phyloP scores from a whole-genome alignment of 2,888 invertebrate species.

The Trissolcus japonicus region DNA sequence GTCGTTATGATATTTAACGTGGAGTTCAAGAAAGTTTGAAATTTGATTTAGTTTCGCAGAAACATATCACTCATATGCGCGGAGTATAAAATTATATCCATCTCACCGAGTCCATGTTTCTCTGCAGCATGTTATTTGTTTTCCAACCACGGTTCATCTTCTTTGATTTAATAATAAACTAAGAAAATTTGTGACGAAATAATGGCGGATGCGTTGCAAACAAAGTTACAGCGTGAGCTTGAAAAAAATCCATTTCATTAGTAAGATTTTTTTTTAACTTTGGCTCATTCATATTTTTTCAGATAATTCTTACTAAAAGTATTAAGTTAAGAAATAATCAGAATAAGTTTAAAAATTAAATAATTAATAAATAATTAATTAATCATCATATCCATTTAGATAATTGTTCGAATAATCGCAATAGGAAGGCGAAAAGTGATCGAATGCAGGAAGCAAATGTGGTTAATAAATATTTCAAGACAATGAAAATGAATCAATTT shows the following conservation, averaged over 20 bases:
- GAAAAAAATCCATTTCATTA: conserved; percentile 4
- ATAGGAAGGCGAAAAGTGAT: conserved; percentile 6
- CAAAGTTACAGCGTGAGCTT: conserved; percentile 5
- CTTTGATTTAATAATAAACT: conserved; percentile 48
- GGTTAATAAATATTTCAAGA: conserved; percentile 25
- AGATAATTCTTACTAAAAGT: too few relatives aligned
- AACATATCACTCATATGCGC: conserved; percentile 50
- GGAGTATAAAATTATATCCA: conserved; percentile 49
- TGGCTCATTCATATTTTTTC: too few relatives aligned
- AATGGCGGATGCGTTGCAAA: conserved; percentile 7
- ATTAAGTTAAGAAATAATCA: too few relatives aligned
- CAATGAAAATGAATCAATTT: conserved; percentile 13
- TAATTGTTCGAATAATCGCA: conserved; percentile 34
- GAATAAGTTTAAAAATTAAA: background rate
- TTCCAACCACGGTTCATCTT: conserved; percentile 44
- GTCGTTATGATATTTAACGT: background rate
- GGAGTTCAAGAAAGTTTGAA: conserved; percentile 43
- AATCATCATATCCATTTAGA: conserved; percentile 26
- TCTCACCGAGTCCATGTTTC: conserved; percentile 35
- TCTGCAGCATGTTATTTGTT: conserved; percentile 36
- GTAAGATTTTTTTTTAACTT: too few relatives aligned
- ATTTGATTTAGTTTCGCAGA: conserved; percentile 43
- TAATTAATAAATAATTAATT: too few relatives aligned
- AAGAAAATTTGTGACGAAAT: conserved; percentile 26
- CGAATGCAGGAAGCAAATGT: conserved; percentile 20